phyloP scores from a whole-genome alignment of 2,797 vertebrate genomes.

The Ctenopoma multispine region DNA sequence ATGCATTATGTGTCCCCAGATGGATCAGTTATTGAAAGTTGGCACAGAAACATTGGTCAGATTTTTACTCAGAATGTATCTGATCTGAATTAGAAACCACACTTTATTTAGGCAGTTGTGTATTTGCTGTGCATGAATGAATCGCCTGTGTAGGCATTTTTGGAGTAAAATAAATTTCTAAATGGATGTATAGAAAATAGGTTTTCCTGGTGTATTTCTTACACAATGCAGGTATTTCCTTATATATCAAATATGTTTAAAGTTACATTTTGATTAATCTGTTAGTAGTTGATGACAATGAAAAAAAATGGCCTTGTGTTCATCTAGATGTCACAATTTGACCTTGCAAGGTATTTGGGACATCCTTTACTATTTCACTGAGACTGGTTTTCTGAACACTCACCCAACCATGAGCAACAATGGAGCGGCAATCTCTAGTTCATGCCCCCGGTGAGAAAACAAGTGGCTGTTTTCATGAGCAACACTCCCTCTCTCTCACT shows the following conservation, averaged over 20 bases:
- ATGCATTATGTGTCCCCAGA: background rate
- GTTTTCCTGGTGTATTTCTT: no score
- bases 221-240: no score
- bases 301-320: slow-evolving; percentile 13
- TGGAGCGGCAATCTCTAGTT: slow-evolving; percentile 56
- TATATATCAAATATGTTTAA: no score
- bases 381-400: slow-evolving; percentile 30
- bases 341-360: background rate
- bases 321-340: background rate
- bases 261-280: no score
- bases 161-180: no score
- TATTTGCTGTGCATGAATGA: no score
- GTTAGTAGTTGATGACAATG: no score
- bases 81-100: background rate
- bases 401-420: slow-evolving; percentile 16
- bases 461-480: slow-evolving; percentile 69
- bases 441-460: slow-evolving; percentile 65
- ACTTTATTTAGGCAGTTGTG: background rate
- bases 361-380: background rate
- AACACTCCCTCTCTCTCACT: slow-evolving; percentile 42
- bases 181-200: no score
- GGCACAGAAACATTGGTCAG: background rate
- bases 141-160: no score
- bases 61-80: background rate
- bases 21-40: background rate